Percentiles rank a stretch among this genome's conserved stretches.
Conservation (phyloP, 2,113 vertebrate genomes). For the Tupaia tana region DNA sequence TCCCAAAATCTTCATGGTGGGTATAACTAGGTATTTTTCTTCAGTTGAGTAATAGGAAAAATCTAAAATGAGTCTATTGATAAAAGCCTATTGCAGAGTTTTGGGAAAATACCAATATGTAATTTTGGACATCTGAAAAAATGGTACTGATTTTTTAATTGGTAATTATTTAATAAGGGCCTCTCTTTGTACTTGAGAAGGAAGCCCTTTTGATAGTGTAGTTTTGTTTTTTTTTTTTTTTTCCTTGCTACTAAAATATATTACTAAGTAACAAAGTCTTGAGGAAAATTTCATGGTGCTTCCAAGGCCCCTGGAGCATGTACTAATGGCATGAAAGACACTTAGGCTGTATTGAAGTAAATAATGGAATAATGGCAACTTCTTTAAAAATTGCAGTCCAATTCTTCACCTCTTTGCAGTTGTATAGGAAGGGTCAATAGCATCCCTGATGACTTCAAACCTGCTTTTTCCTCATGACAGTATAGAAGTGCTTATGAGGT, state of each 20-base stretch:
- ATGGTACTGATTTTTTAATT: neutral
- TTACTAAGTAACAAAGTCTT: neutral
- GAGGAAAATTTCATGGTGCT: neutral
- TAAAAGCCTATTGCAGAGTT: neutral
- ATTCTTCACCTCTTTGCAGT: neutral
- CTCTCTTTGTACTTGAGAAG: neutral
- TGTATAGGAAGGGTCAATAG: neutral
- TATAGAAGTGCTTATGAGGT: slow-evolving; percentile 11
- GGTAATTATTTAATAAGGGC: neutral
- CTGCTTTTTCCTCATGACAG: slow-evolving; percentile 25
- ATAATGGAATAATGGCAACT: neutral
- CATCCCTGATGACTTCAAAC: neutral
- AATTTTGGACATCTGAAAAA: neutral
- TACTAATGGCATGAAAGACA: neutral
- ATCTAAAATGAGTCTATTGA: neutral
- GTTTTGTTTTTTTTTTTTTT: neutral
- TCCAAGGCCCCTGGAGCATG: neutral
- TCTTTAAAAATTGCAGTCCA: neutral
- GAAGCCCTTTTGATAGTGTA: neutral
- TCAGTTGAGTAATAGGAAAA: neutral
- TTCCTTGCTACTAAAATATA: neutral
- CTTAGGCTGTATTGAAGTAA: neutral
- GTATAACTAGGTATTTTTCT: neutral
- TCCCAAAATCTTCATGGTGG: neutral
- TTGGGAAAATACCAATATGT: neutral